phyloP scores from a whole-genome alignment of 2,113 vertebrate species.

The Chloropsis hardwickii region DNA sequence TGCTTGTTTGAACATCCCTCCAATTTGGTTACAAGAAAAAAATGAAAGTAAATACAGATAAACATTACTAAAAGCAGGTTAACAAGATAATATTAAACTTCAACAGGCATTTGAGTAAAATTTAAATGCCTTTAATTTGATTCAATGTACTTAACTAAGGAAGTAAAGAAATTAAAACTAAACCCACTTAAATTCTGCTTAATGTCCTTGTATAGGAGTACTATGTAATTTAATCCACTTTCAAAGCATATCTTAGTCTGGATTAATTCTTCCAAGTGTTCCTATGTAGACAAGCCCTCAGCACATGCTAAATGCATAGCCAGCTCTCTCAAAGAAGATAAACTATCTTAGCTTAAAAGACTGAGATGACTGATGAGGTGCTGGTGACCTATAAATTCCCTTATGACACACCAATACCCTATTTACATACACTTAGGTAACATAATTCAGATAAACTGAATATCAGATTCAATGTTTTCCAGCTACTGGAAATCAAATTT shows the following conservation, averaged over 20 bases:
- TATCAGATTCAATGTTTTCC: neutral
- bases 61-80: neutral
- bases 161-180: constrained; percentile 1
- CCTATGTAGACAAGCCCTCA: neutral
- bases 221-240: constrained; percentile 5
- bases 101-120: neutral
- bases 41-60: neutral
- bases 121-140: neutral
- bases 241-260: neutral
- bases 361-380: neutral
- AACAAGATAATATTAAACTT: neutral
- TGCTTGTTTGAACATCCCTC: neutral
- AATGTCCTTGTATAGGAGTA: neutral
- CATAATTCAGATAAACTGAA: neutral
- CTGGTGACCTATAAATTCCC: neutral
- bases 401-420: neutral
- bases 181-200: constrained; percentile 24
- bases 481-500: neutral
- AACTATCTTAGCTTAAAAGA: neutral
- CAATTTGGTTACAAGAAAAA: neutral
- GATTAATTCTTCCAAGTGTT: neutral
- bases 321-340: neutral
- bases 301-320: neutral
- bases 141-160: neutral
- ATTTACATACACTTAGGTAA: neutral